phyloP scores from a whole-genome alignment of 30 jellyfish, hydroid and myxozoan genomes.

The Mastigias papua region DNA sequence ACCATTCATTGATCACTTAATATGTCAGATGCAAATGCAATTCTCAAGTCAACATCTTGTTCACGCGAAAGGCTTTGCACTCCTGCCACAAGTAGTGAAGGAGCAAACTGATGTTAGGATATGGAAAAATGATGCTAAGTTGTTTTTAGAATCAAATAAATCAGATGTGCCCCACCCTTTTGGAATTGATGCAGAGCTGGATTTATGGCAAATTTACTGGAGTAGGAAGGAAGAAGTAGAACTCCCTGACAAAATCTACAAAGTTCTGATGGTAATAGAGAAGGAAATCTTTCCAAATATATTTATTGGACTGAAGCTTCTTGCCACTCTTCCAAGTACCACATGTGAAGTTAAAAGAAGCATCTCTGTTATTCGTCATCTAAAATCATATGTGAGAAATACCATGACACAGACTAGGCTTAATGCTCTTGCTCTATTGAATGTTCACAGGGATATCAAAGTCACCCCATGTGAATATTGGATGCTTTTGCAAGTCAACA shows the following conservation, averaged over 20 bases:
- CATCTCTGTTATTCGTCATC: no score
- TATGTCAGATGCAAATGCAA: not conserved
- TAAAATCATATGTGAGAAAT: no score
- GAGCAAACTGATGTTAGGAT: not conserved
- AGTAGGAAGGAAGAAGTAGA: not conserved
- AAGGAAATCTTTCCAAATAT: not conserved
- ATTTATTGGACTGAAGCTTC: not conserved
- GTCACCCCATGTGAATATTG: not conserved
- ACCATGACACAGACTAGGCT: no score
- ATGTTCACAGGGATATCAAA: no score
- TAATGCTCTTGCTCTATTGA: no score
- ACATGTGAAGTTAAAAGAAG: no score
- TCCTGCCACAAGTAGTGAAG: constrained; percentile 4
- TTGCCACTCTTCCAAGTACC: no score
- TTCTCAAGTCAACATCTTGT: constrained; percentile 7
- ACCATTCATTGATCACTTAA: not conserved
- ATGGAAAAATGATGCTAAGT: not conserved
- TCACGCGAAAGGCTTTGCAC: constrained; percentile 16
- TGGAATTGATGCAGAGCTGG: constrained; percentile 10
- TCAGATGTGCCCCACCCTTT: constrained; percentile 23
- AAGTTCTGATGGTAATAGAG: not conserved
- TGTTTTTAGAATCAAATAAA: not conserved
- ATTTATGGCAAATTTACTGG: constrained; percentile 16
- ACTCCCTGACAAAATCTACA: constrained; percentile 12
- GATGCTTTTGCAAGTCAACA: constrained; percentile 1